Evolutionary conservation across 2,888 invertebrate genomes (phyloP).

Genomic region (Gerris lacustris): DNA sequence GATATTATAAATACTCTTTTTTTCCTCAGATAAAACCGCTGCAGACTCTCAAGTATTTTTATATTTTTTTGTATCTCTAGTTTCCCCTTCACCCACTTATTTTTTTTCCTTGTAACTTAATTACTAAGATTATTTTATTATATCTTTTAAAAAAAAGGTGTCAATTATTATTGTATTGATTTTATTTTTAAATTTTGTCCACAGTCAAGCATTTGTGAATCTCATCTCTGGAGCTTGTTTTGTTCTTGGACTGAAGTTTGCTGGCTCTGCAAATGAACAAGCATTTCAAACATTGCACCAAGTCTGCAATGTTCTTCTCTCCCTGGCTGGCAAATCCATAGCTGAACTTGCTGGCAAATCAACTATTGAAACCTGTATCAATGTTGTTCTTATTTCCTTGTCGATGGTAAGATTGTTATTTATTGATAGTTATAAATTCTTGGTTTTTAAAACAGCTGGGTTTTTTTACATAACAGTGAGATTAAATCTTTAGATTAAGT

Average conservation of each 20-base stretch:
- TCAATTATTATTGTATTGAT: conserved; percentile 3
- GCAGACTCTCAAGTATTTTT: too few relatives aligned
- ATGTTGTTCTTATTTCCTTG: conserved; percentile 66
- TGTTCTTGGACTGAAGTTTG: conserved; percentile 83
- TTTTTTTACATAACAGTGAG: too few relatives aligned
- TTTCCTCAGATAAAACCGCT: too few relatives aligned
- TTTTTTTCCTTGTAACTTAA: too few relatives aligned
- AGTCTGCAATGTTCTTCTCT: conserved; percentile 56
- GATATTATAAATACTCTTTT: too few relatives aligned
- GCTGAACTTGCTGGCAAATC: conserved; percentile 81
- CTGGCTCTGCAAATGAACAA: conserved; percentile 73
- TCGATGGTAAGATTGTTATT: conserved; percentile 50
- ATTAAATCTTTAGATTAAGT: too few relatives aligned
- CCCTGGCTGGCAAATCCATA: conserved; percentile 54
- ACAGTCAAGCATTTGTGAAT: conserved; percentile 90
- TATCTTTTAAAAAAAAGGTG: conserved; percentile 8
- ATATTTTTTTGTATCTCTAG: too few relatives aligned
- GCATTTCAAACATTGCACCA: conserved; percentile 68
- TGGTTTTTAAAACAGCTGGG: neutral
- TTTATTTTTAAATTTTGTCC: conserved; percentile 29
- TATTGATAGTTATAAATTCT: conserved; percentile 4
- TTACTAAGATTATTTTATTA: too few relatives aligned
- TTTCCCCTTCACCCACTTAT: too few relatives aligned
- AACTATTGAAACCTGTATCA: conserved; percentile 78
- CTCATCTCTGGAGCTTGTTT: conserved; percentile 90